Percentiles rank a stretch among this genome's conserved stretches.
These are phyloP conservation scores for Disparrhopalites patrizii DNA, from an alignment of 2,888 invertebrate species.

Conservation along the genomic window DNA sequence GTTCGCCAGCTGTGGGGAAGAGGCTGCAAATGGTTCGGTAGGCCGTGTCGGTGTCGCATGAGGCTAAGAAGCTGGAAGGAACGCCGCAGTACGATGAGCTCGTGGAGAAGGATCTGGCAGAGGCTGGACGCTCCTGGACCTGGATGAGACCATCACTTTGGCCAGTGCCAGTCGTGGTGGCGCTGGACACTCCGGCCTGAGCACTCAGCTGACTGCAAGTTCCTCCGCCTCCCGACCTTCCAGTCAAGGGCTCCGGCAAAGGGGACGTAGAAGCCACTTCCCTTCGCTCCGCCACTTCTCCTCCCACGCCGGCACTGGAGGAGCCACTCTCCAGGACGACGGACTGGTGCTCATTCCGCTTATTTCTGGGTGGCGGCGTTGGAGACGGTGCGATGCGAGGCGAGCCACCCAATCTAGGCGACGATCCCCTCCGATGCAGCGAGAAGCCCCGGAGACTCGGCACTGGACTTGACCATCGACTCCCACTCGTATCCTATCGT, in stretches of 20 bases:
- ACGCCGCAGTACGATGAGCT: slow-evolving; percentile 43
- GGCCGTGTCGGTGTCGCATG: slow-evolving; percentile 46
- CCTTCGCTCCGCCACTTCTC: too few species aligned
- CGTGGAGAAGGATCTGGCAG: slow-evolving; percentile 42
- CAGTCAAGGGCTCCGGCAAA: background rate
- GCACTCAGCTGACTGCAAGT: slow-evolving; percentile 9
- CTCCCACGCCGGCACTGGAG: too few species aligned
- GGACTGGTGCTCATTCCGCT: slow-evolving; percentile 39
- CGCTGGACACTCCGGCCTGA: background rate
- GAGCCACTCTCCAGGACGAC: slow-evolving; percentile 1
- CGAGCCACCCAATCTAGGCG: slow-evolving; percentile 47
- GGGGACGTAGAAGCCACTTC: slow-evolving; percentile 9
- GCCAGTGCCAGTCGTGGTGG: too few species aligned
- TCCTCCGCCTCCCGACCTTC: background rate
- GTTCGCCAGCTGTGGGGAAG: slow-evolving; percentile 87
- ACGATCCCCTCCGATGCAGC: slow-evolving; percentile 45
- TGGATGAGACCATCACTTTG: too few species aligned
- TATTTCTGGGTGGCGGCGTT: slow-evolving; percentile 42
- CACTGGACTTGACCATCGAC: slow-evolving; percentile 48
- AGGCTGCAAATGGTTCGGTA: slow-evolving; percentile 56
- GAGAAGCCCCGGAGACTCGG: slow-evolving; percentile 47
- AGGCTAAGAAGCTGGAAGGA: slow-evolving; percentile 44
- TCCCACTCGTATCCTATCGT: slow-evolving; percentile 27
- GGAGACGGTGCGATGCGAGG: slow-evolving; percentile 47
- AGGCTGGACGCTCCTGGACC: slow-evolving; percentile 37